These are phyloP conservation scores for Pterocles burchelli DNA, from an alignment of 2,113 vertebrate species.

Conservation along the genomic window DNA sequence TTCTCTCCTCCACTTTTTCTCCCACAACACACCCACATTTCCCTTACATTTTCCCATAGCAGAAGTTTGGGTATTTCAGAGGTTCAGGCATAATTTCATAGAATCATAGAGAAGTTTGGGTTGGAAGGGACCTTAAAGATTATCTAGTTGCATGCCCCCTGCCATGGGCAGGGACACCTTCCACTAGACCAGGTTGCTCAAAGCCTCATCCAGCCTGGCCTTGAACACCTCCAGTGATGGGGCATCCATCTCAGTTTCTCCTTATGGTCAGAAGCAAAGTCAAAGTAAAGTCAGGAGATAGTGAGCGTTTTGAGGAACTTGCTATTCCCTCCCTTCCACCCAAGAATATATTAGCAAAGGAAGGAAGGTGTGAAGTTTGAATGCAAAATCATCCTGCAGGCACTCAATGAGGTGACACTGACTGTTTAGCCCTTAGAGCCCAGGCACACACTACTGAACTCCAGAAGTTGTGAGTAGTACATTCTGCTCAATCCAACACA, in stretches of 20 bases:
- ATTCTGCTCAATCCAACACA: not conserved
- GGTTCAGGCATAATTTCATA: not conserved
- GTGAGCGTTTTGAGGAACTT: not conserved
- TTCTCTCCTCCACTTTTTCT: not conserved
- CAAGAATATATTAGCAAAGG: not conserved
- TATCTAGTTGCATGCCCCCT: no score
- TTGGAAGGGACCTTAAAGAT: no score
- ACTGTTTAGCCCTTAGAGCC: not conserved
- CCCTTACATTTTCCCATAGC: not conserved
- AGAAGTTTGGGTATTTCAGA: not conserved
- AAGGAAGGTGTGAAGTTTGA: not conserved
- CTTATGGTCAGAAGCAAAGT: not conserved
- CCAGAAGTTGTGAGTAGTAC: not conserved
- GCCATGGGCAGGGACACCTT: no score
- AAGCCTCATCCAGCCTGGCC: no score
- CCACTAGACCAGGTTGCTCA: no score
- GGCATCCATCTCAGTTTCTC: not conserved
- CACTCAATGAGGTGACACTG: not conserved
- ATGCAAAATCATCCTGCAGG: rapidly evolving
- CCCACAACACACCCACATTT: not conserved
- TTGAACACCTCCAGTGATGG: no score
- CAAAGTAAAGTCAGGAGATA: not conserved
- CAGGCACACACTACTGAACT: not conserved
- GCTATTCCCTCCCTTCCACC: not conserved
- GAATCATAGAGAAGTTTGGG: no score